Evolutionary conservation across 1,140 invertebrate species (phyloP), one percentile per base, ranked within the genome.

Genomic region (Pinna nobilis): DNA sequence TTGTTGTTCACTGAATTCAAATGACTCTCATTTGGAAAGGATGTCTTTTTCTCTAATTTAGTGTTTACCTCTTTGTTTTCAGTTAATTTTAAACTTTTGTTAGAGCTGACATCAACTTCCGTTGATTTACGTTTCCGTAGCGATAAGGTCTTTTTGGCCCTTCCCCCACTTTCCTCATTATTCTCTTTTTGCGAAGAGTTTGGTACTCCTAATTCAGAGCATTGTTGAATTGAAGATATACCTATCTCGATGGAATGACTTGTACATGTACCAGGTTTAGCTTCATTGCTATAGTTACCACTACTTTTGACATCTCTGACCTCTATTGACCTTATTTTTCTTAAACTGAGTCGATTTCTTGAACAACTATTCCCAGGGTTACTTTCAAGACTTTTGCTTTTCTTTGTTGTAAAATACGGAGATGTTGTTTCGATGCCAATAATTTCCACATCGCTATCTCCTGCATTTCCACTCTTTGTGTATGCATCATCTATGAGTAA

Each of bases 381-480:
- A 25, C n/a, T 13, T 44, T 63, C 39, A 30, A 5, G 0, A 41
- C 9, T 28, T 25, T 44, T 61, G 13, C 35, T 59, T 35, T 18
- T 33, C 37, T 63, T 63, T 6, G 9, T 6, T 20, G n/a, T 50
- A 41, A 77, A 73, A 33, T 72, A 73, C 1, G 59, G 23, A n/a
- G 70, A 77, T 60, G 11, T n/a, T 39, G 37, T 49, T 67, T 74
- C 76, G 49, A 59, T 47, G 32, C 53, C 41, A 33, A 66, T 53
- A n/a, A 70, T 66, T 51, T 51, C 37, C 4, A 65, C 65, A n/a
- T 73, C 75, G 33, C 66, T 53, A 15, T 77, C 70, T 47, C 60
- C 25, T 20, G 41, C 39, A 23, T 60, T 28, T 9, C 9, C 18
- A 32, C 33, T 55, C 23, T 44, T 72, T 39, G 47, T 25, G 25